Evolutionary conservation across 2,888 invertebrate genomes (phyloP), one percentile per base, ranked within the genome.

Genomic region (Pseudococcus jackbeardsleyi): DNA sequence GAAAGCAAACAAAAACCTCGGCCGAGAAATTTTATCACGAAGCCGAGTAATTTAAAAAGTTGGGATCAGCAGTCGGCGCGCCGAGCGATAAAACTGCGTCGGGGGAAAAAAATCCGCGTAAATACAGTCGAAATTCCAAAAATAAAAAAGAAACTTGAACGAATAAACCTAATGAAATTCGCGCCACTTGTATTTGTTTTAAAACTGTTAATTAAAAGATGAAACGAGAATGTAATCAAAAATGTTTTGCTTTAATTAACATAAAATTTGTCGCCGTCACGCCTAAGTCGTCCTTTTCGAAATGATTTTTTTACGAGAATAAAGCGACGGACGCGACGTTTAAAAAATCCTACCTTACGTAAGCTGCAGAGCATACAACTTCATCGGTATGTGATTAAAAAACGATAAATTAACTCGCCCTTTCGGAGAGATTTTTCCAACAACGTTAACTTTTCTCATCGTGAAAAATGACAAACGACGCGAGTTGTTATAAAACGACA

Each of bases 201-300:
- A 33, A 79, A 79, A 79, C 17, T 79, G 79, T 79, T 79, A 79
- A 79, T 79, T 79, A 79, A 79, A 79, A 79, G 79, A 79, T 79
- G 79, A 79, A 79, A 79, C 42, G 79, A 79, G 33, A 79, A 79
- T 22, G 79, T 42, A 42, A 42, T 79, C 79, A 42, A 79, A 42
- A 79, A 42, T 46, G 79, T 79, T 79, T 79, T 42, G 79, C 42
- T 79, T 79, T 79, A 79, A 79, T 79, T 79, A 79, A 79, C 79
- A 42, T 79, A 42, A 79, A 79, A 79, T 79, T 46, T 59, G 59
- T 59, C 26, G 68, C 33, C 12, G 68, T 72, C 33, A 9, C 64
- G 68, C 68, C 11, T 33, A 33, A 72, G 33, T 26, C 68, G 15
- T 26, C 33, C 5, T 72, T 72, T 72, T 72, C 33, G 33, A 59